These are phyloP conservation scores for Colossoma macropomum DNA, from an alignment of 2,113 vertebrate genomes.

Conservation along the genomic window DNA sequence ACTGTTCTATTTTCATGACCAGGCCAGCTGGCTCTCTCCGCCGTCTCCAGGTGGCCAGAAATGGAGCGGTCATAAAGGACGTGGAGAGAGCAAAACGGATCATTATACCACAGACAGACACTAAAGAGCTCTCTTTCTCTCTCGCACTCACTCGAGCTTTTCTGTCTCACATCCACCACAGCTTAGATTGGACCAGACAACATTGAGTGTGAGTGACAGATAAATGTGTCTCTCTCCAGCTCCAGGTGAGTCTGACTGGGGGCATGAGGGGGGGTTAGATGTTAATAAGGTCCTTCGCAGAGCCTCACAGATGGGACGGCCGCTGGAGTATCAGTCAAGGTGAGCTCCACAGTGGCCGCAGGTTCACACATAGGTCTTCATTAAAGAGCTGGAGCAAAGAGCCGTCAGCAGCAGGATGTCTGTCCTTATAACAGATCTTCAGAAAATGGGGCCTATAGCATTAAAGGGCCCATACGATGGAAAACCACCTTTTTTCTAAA, in stretches of 20 bases:
- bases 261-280: not conserved
- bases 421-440: no score
- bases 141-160: not conserved
- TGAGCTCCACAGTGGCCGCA: not conserved
- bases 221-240: constrained; percentile 32
- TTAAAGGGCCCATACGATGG: no score
- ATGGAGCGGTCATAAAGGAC: constrained; percentile 25
- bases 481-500: no score
- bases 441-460: no score
- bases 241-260: constrained; percentile 23
- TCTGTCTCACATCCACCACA: constrained; percentile 3
- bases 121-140: not conserved
- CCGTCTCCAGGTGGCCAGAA: constrained; percentile 42
- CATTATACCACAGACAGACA: constrained; percentile 8
- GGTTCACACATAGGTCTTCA: constrained; percentile 10
- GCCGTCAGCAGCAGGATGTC: not conserved
- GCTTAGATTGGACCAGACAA: not conserved
- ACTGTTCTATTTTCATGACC: constrained; percentile 52
- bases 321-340: constrained; percentile 43
- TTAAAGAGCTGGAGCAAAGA: constrained; percentile 16
- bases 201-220: constrained; percentile 1
- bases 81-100: constrained; percentile 4
- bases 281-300: constrained; percentile 46
- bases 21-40: constrained; percentile 14
- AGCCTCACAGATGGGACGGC: constrained; percentile 46